phyloP scores from a whole-genome alignment of 2,888 invertebrate genomes.

The Alsophila aescularia region DNA sequence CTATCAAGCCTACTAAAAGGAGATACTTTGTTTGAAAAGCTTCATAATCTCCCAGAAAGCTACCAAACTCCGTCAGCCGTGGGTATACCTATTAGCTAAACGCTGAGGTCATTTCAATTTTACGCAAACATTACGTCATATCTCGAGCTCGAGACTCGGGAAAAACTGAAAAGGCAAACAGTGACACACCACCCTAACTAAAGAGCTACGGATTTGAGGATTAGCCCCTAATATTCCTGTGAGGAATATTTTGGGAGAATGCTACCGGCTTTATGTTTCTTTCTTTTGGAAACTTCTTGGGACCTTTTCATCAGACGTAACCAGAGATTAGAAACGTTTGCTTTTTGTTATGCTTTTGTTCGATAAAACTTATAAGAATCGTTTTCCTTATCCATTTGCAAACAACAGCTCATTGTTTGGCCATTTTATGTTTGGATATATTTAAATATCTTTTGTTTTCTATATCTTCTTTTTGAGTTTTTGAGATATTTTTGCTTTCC shows the following conservation, averaged over 20 bases:
- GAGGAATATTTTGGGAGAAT: constrained; percentile 22
- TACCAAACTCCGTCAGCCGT: not conserved
- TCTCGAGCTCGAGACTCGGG: constrained; percentile 7
- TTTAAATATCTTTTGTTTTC: no score
- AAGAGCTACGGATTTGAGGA: constrained; percentile 34
- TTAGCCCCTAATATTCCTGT: constrained; percentile 33
- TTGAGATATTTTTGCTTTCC: no score
- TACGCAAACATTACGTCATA: constrained; percentile 15
- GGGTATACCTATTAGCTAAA: constrained; percentile 10
- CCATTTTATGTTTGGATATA: no score
- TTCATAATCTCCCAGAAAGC: constrained; percentile 3
- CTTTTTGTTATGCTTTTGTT: constrained; percentile 16
- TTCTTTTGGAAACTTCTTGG: constrained; percentile 21
- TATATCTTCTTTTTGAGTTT: no score
- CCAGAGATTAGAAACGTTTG: constrained; percentile 20
- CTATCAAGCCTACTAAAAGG: not conserved
- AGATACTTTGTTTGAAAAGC: not conserved
- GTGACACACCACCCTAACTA: constrained; percentile 26
- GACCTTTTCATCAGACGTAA: constrained; percentile 25
- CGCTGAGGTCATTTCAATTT: constrained; percentile 19
- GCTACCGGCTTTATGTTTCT: constrained; percentile 23
- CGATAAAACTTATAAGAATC: constrained; percentile 9
- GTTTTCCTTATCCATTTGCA: constrained; percentile 4
- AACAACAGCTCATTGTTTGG: not conserved
- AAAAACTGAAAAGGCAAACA: constrained; percentile 26